A percentile compares a stretch with the other conserved stretches of the same genome.
Conservation (phyloP, 2,888 invertebrate species). For the Drosophila aldrichi region DNA sequence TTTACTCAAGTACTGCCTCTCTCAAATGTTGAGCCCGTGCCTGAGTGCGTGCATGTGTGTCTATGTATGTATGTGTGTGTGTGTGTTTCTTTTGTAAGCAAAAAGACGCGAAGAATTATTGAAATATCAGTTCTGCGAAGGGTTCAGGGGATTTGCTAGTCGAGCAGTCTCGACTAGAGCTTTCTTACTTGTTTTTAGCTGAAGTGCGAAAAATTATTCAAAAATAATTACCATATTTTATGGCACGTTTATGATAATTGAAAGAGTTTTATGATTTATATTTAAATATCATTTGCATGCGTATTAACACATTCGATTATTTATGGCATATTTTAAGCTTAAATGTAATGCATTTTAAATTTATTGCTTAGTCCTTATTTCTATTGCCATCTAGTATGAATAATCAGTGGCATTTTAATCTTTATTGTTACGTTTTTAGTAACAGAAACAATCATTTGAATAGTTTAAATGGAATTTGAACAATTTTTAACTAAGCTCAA, state of each 20-base stretch:
- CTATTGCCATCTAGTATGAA: slow-evolving; percentile 9
- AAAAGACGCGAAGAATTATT: no score
- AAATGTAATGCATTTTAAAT: slow-evolving; percentile 18
- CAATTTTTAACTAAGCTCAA: not conserved
- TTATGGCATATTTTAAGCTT: slow-evolving; percentile 24
- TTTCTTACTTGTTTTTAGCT: no score
- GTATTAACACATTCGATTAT: slow-evolving; percentile 39
- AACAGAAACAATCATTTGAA: not conserved
- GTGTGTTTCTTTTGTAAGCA: no score
- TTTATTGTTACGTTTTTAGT: not conserved
- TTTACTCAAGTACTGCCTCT: no score
- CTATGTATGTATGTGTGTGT: no score
- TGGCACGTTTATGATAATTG: slow-evolving; percentile 37
- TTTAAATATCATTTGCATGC: slow-evolving; percentile 17
- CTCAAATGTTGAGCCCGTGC: no score
- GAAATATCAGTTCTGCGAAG: no score
- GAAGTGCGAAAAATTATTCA: not conserved
- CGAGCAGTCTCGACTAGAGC: no score
- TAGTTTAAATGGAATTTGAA: slow-evolving; percentile 4
- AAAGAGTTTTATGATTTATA: slow-evolving; percentile 39
- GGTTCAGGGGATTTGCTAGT: no score
- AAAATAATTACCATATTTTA: slow-evolving; percentile 48
- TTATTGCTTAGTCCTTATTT: slow-evolving; percentile 17
- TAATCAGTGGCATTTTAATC: slow-evolving; percentile 1
- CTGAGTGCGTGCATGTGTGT: no score